A percentile compares a stretch with the other conserved stretches of the same genome.
Conservation (phyloP, 1,140 invertebrate species). For the Drosophila dunni region DNA sequence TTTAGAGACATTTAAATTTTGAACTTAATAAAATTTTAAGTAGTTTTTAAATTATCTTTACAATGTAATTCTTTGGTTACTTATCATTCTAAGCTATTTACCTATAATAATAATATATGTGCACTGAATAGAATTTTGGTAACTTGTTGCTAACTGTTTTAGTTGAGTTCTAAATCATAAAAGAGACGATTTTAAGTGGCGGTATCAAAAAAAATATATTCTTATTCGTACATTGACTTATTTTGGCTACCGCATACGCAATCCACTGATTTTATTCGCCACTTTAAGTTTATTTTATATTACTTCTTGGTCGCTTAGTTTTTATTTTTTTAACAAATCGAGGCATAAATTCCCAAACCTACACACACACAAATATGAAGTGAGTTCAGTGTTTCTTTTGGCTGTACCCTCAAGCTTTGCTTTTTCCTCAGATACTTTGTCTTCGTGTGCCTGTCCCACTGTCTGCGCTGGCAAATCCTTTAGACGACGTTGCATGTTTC, state of each 20-base stretch:
- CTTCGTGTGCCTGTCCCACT: slow-evolving; percentile 46
- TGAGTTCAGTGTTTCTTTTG: slow-evolving; percentile 29
- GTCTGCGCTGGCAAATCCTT: slow-evolving; percentile 75
- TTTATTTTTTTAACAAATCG: slow-evolving; percentile 45
- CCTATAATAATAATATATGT: too few relatives aligned
- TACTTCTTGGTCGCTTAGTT: slow-evolving; percentile 41
- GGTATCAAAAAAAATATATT: too few relatives aligned
- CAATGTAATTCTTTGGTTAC: too few relatives aligned
- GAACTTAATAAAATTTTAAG: too few relatives aligned
- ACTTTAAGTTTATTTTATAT: slow-evolving; percentile 57
- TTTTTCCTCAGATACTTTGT: slow-evolving; percentile 63
- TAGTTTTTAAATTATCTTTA: too few relatives aligned
- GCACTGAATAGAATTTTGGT: too few relatives aligned
- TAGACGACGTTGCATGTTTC: slow-evolving; percentile 76
- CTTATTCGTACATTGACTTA: slow-evolving; percentile 16
- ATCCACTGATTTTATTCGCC: slow-evolving; percentile 49
- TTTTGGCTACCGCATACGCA: slow-evolving; percentile 53
- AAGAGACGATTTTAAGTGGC: not conserved
- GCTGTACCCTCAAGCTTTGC: slow-evolving; percentile 20
- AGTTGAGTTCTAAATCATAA: too few relatives aligned
- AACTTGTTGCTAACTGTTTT: too few relatives aligned
- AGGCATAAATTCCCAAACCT: slow-evolving; percentile 74
- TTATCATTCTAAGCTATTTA: too few relatives aligned
- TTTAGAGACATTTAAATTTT: too few relatives aligned
- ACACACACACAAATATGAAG: slow-evolving; percentile 23